Conservation (phyloP, 53 echinoderm and acorn worm genomes). For the Echinarachnius parma region DNA sequence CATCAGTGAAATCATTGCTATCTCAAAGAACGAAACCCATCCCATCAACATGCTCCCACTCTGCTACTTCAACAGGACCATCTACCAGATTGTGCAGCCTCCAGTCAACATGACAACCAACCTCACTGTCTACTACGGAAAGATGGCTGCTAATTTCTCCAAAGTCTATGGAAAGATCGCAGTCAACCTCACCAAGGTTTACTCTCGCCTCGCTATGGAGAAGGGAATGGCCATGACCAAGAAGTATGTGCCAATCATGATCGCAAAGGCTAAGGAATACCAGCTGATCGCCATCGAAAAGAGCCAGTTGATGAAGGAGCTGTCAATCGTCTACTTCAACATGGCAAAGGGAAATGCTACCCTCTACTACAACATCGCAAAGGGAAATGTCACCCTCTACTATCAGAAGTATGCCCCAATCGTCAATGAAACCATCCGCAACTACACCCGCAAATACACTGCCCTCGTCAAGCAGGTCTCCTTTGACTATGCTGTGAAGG, state of each 20-base stretch:
- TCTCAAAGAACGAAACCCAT: slow-evolving; percentile 62
- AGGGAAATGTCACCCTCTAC: slow-evolving; percentile 11
- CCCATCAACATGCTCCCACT: slow-evolving; percentile 65
- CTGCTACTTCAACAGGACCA: slow-evolving; percentile 57
- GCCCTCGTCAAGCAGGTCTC: background rate
- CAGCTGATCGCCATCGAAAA: slow-evolving; percentile 6
- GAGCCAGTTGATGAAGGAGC: slow-evolving; percentile 12
- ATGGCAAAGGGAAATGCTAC: slow-evolving; percentile 31
- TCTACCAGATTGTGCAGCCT: slow-evolving; percentile 42
- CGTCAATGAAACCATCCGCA: slow-evolving; percentile 33
- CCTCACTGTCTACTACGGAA: slow-evolving; percentile 30
- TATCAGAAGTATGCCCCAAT: slow-evolving; percentile 26
- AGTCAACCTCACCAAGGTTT: slow-evolving; percentile 3
- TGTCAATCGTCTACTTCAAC: slow-evolving; percentile 21
- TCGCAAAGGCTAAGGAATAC: slow-evolving; percentile 29
- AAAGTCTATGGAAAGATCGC: slow-evolving; percentile 45
- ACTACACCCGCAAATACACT: slow-evolving; percentile 32
- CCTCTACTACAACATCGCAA: too few relatives aligned
- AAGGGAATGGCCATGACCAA: slow-evolving; percentile 14
- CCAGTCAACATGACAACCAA: slow-evolving; percentile 49
- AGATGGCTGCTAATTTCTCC: slow-evolving; percentile 44
- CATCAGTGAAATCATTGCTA: slow-evolving; percentile 32
- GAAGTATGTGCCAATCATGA: slow-evolving; percentile 25
- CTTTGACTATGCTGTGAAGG: slow-evolving; percentile 15
- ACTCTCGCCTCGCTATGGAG: slow-evolving; percentile 28